Conservation (phyloP, 2,797 vertebrate genomes). For the Enteromius fasciolatus region DNA sequence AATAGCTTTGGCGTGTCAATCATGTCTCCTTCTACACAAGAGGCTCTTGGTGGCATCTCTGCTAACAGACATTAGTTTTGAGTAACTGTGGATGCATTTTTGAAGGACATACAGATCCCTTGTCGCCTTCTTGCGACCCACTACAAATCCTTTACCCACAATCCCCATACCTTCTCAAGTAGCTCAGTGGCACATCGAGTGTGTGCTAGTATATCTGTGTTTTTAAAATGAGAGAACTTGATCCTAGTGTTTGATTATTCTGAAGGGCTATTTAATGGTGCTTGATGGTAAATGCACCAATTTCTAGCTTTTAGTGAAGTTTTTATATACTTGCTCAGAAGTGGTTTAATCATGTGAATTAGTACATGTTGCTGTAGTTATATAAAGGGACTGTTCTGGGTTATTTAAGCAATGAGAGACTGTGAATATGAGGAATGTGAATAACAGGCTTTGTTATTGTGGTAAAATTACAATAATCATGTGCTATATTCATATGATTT, state of each 20-base stretch:
- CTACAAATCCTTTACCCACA: conserved; percentile 34
- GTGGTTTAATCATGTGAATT: conserved; percentile 20
- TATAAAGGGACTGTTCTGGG: background rate
- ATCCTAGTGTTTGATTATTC: conserved; percentile 40
- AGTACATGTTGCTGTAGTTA: background rate
- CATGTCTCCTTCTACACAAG: conserved; percentile 39
- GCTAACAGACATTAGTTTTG: conserved; percentile 6
- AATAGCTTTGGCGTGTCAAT: conserved; percentile 46
- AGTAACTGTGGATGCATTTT: conserved; percentile 21
- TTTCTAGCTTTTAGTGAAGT: background rate
- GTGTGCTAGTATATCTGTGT: conserved; percentile 16
- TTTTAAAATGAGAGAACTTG: conserved; percentile 42
- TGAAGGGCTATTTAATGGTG: conserved; percentile 33
- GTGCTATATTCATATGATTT: background rate
- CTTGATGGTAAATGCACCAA: conserved; percentile 21
- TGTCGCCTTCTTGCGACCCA: conserved; percentile 12
- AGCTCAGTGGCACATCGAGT: conserved; percentile 29
- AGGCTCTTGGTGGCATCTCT: conserved; percentile 18
- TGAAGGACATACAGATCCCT: conserved; percentile 30
- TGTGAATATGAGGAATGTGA: background rate
- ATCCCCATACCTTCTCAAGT: conserved; percentile 36
- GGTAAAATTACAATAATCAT: background rate
- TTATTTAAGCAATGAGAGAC: background rate
- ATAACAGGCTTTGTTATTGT: background rate
- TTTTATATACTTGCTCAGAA: conserved; percentile 32